These are phyloP conservation scores for Phalacrocorax aristotelis DNA, from an alignment of 2,113 vertebrate species.

Conservation along the genomic window DNA sequence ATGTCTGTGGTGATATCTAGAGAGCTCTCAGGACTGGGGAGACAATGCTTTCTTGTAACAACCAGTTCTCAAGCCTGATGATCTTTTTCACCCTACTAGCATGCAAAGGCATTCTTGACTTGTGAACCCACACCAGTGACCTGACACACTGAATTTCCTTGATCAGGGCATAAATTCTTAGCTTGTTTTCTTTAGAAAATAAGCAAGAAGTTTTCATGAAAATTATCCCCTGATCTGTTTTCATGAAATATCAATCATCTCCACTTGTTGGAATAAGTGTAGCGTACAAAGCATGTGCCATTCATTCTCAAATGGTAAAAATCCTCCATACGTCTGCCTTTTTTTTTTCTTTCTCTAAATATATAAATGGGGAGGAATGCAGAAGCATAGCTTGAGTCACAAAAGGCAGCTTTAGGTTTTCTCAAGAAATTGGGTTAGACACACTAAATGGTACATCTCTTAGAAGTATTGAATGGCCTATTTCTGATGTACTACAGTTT, in stretches of 20 bases:
- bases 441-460: not conserved
- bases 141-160: not conserved
- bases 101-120: not conserved
- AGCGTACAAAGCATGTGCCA: rapidly evolving
- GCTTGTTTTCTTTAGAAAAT: not conserved
- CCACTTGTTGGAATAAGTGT: not conserved
- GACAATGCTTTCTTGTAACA: not conserved
- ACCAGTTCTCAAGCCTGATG: not conserved
- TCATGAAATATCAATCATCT: not conserved
- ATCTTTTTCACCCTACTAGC: not conserved
- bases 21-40: not conserved
- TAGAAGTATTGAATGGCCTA: not conserved
- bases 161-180: not conserved
- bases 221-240: not conserved
- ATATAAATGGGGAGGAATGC: not conserved
- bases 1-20: not conserved
- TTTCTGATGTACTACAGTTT: not conserved
- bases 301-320: not conserved
- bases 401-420: not conserved
- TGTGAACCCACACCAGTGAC: not conserved
- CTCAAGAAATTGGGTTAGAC: not conserved
- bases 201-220: not conserved
- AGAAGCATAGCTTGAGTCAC: not conserved
- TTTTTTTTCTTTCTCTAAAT: not conserved
- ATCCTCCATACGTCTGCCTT: rapidly evolving